Base-by-base conservation (phyloP, 2,888 invertebrate species). In the Melitaea athalia region DNA sequence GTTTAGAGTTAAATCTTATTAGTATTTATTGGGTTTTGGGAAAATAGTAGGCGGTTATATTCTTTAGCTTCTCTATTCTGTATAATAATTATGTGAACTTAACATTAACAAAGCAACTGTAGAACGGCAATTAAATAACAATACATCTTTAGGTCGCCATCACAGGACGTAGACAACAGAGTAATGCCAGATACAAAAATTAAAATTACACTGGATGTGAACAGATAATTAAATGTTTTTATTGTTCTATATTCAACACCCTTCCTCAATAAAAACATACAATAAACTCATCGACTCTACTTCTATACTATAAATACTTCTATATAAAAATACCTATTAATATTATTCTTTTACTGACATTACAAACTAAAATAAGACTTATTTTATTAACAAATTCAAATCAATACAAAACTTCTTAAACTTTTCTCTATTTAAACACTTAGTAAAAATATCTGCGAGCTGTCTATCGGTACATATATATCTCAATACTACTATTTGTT, bases 201-300 rank as follows among this genome's bases (percentile, higher is more conserved):
- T 2, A 2, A 38, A 8, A 7, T 38, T 7, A 38, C 3, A 38
- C 3, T 38, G 38, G 38, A 38, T 38, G 38, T 0, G 38, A 1
- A 38, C 24, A 24, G 24, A 24, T 38, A 38, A 38, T 3, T 5
- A 38, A 38, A n/a, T 38, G 38, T 38, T 38, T 38, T 38, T 38
- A 38, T 38, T 38, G 38, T 38, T n/a, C n/a, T n/a, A 50, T 15
- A 50, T 50, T 15, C 8, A 50, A 50, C 50, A 50, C 50, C 50
- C 50, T 50, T 50, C 50, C 50, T 50, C 50, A 50, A 50, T 50
- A 50, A 50, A 50, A 50, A 50, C 50, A 50, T n/a, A n/a, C n/a
- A 5, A 50, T 14, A 50, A 3, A 1, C 14, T 14, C 14, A 50
- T 50, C 14, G 8, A 50, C 14, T 14, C 50, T 14, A 50, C 15